A percentile compares a stretch with the other conserved stretches of the same genome.
Conservation (phyloP, 2,888 invertebrate species). For the Polydrusus pterygomalis region DNA sequence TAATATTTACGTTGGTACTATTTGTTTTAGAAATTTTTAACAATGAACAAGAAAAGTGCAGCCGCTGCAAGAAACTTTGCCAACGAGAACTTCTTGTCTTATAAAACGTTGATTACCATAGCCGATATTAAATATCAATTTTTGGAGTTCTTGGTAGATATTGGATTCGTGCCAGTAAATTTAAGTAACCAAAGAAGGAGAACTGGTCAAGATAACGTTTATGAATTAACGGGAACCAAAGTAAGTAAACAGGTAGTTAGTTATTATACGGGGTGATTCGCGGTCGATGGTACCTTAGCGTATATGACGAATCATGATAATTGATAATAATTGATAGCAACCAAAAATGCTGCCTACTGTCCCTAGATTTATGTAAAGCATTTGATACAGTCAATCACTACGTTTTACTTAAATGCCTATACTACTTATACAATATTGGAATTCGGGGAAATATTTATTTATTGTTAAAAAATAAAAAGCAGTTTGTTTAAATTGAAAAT, state of each 20-base stretch:
- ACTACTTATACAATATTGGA: too few relatives aligned
- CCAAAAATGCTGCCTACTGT: too few relatives aligned
- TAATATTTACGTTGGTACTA: not conserved
- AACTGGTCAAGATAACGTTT: slow-evolving; percentile 79
- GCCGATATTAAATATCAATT: slow-evolving; percentile 91
- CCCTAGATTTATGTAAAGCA: too few relatives aligned
- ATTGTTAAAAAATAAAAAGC: too few relatives aligned
- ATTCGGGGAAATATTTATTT: too few relatives aligned
- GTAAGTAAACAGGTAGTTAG: slow-evolving; percentile 53
- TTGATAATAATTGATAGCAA: too few relatives aligned
- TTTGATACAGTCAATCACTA: too few relatives aligned
- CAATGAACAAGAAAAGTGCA: slow-evolving; percentile 79
- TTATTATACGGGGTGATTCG: too few relatives aligned
- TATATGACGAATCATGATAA: too few relatives aligned
- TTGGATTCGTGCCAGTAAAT: slow-evolving; percentile 85
- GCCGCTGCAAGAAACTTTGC: slow-evolving; percentile 87
- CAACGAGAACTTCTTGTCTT: slow-evolving; percentile 87
- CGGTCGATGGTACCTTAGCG: too few relatives aligned
- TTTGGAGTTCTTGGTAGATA: slow-evolving; percentile 83
- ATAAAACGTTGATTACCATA: slow-evolving; percentile 87
- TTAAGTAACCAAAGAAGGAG: slow-evolving; percentile 75
- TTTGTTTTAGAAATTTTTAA: slow-evolving; percentile 83
- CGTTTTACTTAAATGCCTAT: too few relatives aligned
- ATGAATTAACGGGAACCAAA: slow-evolving; percentile 65
- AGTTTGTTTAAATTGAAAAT: too few relatives aligned